Evolutionary conservation across 2,888 invertebrate species (phyloP).

Genomic region (Drosophila nigritarsus): DNA sequence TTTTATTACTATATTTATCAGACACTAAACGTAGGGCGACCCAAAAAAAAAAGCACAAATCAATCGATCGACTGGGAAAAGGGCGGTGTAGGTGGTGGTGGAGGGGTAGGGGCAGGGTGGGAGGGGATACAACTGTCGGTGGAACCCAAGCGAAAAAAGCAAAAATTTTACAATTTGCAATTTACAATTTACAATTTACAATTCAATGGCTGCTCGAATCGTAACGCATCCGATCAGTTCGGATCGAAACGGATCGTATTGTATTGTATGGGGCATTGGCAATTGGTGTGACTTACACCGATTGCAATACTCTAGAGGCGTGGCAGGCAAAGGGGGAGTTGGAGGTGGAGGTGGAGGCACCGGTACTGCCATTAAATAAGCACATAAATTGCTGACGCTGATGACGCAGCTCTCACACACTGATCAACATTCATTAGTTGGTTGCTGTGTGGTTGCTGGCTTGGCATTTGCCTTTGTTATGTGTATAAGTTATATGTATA

Average conservation of each 20-base stretch:
- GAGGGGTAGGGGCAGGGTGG: rapidly evolving
- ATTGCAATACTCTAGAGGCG: constrained; percentile 48
- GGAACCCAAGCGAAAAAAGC: constrained; percentile 1
- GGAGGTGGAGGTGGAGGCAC: constrained; percentile 2
- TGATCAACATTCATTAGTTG: constrained; percentile 48
- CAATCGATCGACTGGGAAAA: constrained; percentile 39
- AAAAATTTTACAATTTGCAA: constrained; percentile 40
- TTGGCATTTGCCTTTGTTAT: constrained; percentile 20
- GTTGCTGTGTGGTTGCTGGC: constrained; percentile 19
- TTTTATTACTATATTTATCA: constrained; percentile 69
- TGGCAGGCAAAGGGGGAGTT: constrained; percentile 29
- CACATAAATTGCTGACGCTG: constrained; percentile 67
- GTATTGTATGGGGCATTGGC: constrained; percentile 48
- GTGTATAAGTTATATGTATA: neutral
- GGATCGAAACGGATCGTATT: constrained; percentile 17
- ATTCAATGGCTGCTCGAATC: constrained; percentile 65
- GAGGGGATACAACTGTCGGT: neutral
- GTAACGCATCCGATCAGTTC: constrained; percentile 13
- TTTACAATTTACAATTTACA: constrained; percentile 64
- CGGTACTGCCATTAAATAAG: constrained; percentile 56
- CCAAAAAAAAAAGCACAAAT: constrained; percentile 42
- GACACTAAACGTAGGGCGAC: constrained; percentile 55
- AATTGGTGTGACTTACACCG: constrained; percentile 73
- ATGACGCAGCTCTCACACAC: constrained; percentile 63
- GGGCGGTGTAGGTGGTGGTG: constrained; percentile 1